Conservation (phyloP, 2,888 invertebrate genomes). For the Hypomecis punctinalis region DNA sequence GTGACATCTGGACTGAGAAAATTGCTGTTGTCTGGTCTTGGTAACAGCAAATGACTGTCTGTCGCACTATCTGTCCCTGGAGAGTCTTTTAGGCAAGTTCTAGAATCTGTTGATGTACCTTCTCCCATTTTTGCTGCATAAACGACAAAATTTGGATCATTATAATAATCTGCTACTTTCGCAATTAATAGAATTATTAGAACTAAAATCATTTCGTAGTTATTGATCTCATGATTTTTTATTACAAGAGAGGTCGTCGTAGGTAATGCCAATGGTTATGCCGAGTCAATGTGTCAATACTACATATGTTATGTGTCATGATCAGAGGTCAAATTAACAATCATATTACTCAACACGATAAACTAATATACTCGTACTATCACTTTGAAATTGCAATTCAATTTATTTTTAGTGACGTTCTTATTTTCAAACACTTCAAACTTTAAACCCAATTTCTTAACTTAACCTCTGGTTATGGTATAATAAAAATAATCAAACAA, state of each 20-base stretch:
- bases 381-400: background rate
- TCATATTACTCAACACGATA: background rate
- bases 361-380: background rate
- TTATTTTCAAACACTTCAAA: background rate
- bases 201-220: background rate
- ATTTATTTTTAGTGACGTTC: background rate
- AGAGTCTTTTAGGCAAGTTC: slow-evolving; percentile 87
- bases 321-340: slow-evolving; percentile 33
- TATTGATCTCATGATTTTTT: background rate
- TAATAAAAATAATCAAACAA: slow-evolving; percentile 34
- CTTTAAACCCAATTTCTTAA: background rate
- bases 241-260: background rate
- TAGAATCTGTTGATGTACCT: slow-evolving; percentile 82
- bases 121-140: slow-evolving; percentile 72
- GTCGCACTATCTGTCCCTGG: slow-evolving; percentile 86
- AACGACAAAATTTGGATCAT: slow-evolving; percentile 43
- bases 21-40: slow-evolving; percentile 91
- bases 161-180: background rate
- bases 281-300: slow-evolving; percentile 35
- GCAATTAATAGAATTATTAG: background rate
- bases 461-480: slow-evolving; percentile 34
- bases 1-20: slow-evolving; percentile 91
- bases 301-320: slow-evolving; percentile 31
- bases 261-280: slow-evolving; percentile 38
- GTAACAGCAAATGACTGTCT: slow-evolving; percentile 92